phyloP scores from a whole-genome alignment of 1,140 invertebrate species.

The Neocloeon triangulifer region DNA sequence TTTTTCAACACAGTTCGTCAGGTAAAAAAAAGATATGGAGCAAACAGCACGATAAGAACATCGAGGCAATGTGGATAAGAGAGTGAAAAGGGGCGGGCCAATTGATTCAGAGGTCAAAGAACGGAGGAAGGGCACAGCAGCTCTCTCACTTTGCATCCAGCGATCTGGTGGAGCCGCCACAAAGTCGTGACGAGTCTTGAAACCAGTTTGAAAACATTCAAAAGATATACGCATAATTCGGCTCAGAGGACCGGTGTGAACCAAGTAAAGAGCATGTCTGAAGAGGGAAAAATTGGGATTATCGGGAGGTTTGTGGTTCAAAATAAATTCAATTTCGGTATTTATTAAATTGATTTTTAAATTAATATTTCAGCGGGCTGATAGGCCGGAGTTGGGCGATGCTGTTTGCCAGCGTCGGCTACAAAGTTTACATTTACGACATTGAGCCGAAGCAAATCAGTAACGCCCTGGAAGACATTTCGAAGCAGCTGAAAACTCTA shows the following conservation, averaged over 20 bases:
- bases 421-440: constrained; percentile 68
- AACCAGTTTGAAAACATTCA: no score
- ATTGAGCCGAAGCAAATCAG: constrained; percentile 48
- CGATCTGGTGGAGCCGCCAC: no score
- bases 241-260: neutral
- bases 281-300: constrained; percentile 37
- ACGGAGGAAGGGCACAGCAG: no score
- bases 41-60: no score
- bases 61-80: no score
- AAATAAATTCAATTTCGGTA: constrained; percentile 2
- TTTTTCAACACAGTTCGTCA: no score
- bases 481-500: constrained; percentile 43
- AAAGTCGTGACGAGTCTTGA: no score
- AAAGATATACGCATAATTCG: no score
- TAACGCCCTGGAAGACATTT: constrained; percentile 47
- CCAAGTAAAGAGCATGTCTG: constrained; percentile 8
- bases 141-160: no score
- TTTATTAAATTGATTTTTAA: constrained; percentile 1
- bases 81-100: no score
- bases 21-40: no score
- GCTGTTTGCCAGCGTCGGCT: constrained; percentile 82
- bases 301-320: constrained; percentile 28
- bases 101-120: no score
- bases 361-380: constrained; percentile 40
- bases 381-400: constrained; percentile 90